Base-by-base conservation (phyloP, 2,113 vertebrate genomes). In the Nicator chloris region DNA sequence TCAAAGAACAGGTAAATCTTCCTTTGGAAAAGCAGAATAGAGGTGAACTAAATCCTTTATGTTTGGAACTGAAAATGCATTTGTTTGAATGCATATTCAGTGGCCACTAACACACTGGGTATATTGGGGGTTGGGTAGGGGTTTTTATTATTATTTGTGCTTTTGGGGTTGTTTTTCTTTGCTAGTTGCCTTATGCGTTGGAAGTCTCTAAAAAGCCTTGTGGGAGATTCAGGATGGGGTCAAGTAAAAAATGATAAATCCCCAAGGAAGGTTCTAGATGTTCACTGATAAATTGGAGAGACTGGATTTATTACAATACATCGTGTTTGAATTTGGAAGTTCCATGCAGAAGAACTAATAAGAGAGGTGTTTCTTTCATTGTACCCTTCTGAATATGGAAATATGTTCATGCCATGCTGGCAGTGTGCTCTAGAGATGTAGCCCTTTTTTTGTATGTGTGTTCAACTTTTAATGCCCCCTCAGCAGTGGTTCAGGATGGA, bases 1-100 rank as follows among this genome's bases (percentile, higher is more conserved):
- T 98, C 95, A 97, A 96, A 98, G 98, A 97, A 90, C 98, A 98
- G 98, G 98, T 98, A 98, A 97, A 97, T 88, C 70, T 56, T 60
- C 31, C 77, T 92, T 91, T 24, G 83, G 85, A 76, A 90, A 96
- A 77, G 80, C 73, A 56, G 81, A 73, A 65, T 51, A 21, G 33
- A 88, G 71, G 64, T 76, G 65, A 85, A 76, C 49, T 83, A 82
- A 92, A 51, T 44, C 51, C 51, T 44, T 33, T 37, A 21, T 56
- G 33, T 77, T 75, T 79, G 47, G 85, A 33, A 33, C 30, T 71
- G 37, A 28, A 69, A 90, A 70, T 73, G 21, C 60, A 15, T 77
- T 57, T 66, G 8, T 79, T 49, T 63, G 40, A 53, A 42, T 76
- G 80, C 26, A 8, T 51, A 42, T 42, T 78, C 75, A 54, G 28